Evolutionary conservation across 2,888 invertebrate species (phyloP).

Genomic region (Loripinus fragilis): DNA sequence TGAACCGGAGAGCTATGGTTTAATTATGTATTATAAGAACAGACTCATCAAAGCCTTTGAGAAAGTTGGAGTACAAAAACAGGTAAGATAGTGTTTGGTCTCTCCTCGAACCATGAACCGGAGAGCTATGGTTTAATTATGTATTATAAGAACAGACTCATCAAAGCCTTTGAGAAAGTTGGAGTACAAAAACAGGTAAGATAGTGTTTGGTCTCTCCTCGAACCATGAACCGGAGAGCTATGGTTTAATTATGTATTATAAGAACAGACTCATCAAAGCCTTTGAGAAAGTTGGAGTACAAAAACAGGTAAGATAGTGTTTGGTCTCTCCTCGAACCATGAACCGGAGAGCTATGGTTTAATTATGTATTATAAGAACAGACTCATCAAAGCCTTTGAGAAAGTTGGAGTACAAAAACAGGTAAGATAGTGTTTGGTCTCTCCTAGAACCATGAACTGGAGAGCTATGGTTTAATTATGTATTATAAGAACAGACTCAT

Average conservation of each 20-base stretch:
- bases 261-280: constrained; percentile 81
- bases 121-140: constrained; percentile 81
- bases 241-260: constrained; percentile 82
- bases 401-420: constrained; percentile 81
- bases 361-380: constrained; percentile 81
- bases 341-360: constrained; percentile 78
- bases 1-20: constrained; percentile 77
- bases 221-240: constrained; percentile 72
- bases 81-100: constrained; percentile 79
- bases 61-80: constrained; percentile 79
- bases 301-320: constrained; percentile 79
- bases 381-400: constrained; percentile 81
- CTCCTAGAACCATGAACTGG: constrained; percentile 65
- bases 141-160: constrained; percentile 81
- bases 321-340: constrained; percentile 78
- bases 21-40: constrained; percentile 82
- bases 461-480: constrained; percentile 81
- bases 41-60: constrained; percentile 81
- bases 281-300: constrained; percentile 81
- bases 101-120: constrained; percentile 68
- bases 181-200: constrained; percentile 76
- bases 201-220: constrained; percentile 80
- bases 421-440: constrained; percentile 81
- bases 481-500: constrained; percentile 82
- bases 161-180: constrained; percentile 81